These are phyloP conservation scores for Kryptolebias marmoratus DNA, from an alignment of 2,113 vertebrate species.

Conservation along the genomic window DNA sequence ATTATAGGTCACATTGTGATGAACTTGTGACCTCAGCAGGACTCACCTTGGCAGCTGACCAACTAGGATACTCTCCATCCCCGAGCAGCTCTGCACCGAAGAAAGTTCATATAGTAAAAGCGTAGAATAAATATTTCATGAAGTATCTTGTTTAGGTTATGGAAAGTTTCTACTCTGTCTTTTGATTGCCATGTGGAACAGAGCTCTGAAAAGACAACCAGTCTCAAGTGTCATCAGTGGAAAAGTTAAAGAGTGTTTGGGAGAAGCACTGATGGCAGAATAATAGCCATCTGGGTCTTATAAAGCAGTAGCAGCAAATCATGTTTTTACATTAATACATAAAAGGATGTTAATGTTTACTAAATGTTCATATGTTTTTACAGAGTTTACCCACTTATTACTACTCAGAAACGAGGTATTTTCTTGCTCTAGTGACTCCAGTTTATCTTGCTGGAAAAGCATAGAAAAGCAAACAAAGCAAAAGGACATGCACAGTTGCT, in stretches of 20 bases:
- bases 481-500: no score
- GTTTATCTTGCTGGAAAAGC: not conserved
- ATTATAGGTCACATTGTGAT: not conserved
- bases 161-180: conserved; percentile 1
- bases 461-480: not conserved
- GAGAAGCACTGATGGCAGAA: not conserved
- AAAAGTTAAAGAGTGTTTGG: not conserved
- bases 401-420: not conserved
- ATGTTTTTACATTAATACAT: no score
- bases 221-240: conserved; percentile 1
- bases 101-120: not conserved
- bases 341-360: no score
- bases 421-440: no score
- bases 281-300: not conserved
- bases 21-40: not conserved
- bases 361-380: not conserved
- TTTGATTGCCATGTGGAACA: conserved; percentile 6
- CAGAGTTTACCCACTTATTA: not conserved
- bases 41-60: not conserved
- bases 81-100: not conserved
- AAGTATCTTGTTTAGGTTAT: conserved; percentile 18
- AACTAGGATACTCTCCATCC: not conserved
- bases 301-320: not conserved
- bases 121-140: conserved; percentile 10
- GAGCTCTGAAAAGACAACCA: conserved; percentile 3